Conservation (phyloP, 2,797 vertebrate genomes). For the Alauda arvensis region DNA sequence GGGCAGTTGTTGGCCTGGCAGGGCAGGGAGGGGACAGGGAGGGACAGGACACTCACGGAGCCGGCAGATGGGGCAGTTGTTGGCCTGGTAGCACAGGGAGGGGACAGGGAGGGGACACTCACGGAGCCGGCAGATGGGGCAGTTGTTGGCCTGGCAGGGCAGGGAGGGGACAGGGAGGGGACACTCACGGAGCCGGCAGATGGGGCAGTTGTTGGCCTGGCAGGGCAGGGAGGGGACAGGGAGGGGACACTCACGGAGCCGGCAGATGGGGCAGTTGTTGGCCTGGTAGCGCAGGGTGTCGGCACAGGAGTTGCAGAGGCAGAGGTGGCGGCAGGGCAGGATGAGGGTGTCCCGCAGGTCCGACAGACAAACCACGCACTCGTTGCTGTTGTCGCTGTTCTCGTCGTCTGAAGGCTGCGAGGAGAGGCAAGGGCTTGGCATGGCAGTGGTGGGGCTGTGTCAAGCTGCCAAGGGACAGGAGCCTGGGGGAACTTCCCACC, state of each 20-base stretch:
- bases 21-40: slow-evolving; percentile 70
- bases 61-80: slow-evolving; percentile 97
- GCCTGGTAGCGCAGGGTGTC: slow-evolving; percentile 95
- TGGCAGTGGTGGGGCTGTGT: rapidly evolving
- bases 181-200: slow-evolving; percentile 93
- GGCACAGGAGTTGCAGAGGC: slow-evolving; percentile 92
- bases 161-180: slow-evolving; percentile 52
- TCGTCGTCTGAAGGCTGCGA: slow-evolving; percentile 89
- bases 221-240: slow-evolving; percentile 78
- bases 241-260: slow-evolving; percentile 84
- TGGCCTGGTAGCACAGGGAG: slow-evolving; percentile 91
- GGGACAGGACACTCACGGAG: slow-evolving; percentile 86
- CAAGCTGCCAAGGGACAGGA: neutral
- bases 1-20: slow-evolving; percentile 98
- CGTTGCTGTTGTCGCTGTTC: slow-evolving; percentile 96
- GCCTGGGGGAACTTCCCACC: neutral
- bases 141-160: slow-evolving; percentile 97
- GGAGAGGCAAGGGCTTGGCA: neutral
- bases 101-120: too few species aligned
- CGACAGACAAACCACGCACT: slow-evolving; percentile 96
- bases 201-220: slow-evolving; percentile 97
- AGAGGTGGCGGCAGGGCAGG: slow-evolving; percentile 92
- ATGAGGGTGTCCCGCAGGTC: slow-evolving; percentile 94
- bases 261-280: slow-evolving; percentile 98
- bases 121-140: slow-evolving; percentile 91